Conservation (phyloP, 92 coral and sea anemone species). For the Porites rus region DNA sequence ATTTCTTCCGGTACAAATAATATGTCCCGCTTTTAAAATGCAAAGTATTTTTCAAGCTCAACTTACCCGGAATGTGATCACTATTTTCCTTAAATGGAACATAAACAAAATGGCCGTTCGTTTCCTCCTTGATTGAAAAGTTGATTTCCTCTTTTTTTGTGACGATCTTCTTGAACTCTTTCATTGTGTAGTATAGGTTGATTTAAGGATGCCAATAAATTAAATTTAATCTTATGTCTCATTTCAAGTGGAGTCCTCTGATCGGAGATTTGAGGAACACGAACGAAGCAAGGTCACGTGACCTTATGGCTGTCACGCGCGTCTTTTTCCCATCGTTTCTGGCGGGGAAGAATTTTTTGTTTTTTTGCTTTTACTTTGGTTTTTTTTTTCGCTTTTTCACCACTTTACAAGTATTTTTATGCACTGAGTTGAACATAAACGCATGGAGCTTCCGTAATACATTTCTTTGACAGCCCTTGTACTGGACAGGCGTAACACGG, state of each 20-base stretch:
- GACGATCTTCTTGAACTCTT: slow-evolving; percentile 49
- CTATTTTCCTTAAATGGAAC: slow-evolving; percentile 32
- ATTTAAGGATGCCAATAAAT: background rate
- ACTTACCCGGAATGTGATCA: slow-evolving; percentile 26
- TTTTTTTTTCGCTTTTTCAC: background rate
- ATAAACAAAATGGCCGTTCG: slow-evolving; percentile 71
- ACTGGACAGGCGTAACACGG: too few relatives aligned
- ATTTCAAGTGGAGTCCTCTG: background rate
- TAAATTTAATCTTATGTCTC: background rate
- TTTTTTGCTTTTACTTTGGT: background rate
- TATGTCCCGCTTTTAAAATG: too few relatives aligned
- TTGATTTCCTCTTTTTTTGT: slow-evolving; percentile 52
- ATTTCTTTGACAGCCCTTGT: too few relatives aligned
- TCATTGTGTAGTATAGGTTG: slow-evolving; percentile 7
- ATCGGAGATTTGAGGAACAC: background rate
- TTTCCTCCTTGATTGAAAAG: slow-evolving; percentile 65
- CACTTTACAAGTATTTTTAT: background rate
- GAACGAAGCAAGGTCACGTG: background rate
- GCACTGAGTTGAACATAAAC: too few relatives aligned
- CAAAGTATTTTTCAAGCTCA: background rate
- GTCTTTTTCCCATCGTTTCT: background rate
- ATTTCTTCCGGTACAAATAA: too few relatives aligned
- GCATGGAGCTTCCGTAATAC: too few relatives aligned
- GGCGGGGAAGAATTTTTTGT: background rate
- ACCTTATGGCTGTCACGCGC: too few relatives aligned